Conservation (phyloP, 2,797 vertebrate species). For the Rhinogobio ventralis region DNA sequence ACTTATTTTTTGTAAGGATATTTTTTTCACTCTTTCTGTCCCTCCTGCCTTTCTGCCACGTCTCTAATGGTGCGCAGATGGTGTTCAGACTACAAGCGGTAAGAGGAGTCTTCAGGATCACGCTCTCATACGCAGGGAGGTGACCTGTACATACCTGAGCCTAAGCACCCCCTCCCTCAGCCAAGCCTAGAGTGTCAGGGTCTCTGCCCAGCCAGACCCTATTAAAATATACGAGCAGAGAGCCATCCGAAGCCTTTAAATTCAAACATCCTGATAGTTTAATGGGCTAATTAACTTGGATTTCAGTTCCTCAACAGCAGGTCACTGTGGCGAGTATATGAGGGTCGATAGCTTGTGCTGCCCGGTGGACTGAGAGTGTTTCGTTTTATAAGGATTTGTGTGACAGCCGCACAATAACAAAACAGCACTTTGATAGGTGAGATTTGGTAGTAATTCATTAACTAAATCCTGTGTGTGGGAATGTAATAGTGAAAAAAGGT, state of each 20-base stretch:
- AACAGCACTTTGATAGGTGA: neutral
- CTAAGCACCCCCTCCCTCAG: neutral
- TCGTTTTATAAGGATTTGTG: slow-evolving; percentile 8
- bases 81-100: slow-evolving; percentile 68
- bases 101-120: slow-evolving; percentile 69
- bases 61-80: slow-evolving; percentile 78
- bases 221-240: slow-evolving; percentile 72
- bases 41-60: neutral
- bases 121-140: slow-evolving; percentile 47
- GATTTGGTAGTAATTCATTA: slow-evolving; percentile 4
- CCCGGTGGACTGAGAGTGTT: neutral
- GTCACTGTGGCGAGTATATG: slow-evolving; percentile 5
- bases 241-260: slow-evolving; percentile 71
- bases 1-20: too few relatives aligned
- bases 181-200: neutral
- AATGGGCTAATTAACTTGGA: slow-evolving; percentile 59
- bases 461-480: slow-evolving; percentile 30
- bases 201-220: slow-evolving; percentile 61
- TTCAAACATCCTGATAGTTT: slow-evolving; percentile 73
- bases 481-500: slow-evolving; percentile 24
- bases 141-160: slow-evolving; percentile 46
- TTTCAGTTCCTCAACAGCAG: slow-evolving; percentile 37
- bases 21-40: slow-evolving; percentile 7
- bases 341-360: slow-evolving; percentile 9
- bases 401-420: neutral